Evolutionary conservation across 2,888 invertebrate genomes (phyloP).

Genomic region (Zygogramma bicolorata): DNA sequence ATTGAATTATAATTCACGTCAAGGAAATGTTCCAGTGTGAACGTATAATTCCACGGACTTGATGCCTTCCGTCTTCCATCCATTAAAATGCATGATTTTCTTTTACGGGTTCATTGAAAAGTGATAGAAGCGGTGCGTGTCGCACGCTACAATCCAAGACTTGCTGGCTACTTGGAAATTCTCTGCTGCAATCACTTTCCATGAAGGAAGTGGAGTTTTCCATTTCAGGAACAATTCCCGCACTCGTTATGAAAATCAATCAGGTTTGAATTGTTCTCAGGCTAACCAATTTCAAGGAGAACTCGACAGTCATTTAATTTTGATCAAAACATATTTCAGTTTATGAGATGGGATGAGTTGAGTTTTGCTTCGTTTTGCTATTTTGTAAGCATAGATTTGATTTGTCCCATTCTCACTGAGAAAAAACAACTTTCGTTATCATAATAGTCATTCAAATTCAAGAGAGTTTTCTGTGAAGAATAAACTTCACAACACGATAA

Average conservation of each 20-base stretch:
- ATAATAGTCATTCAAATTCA: too few relatives aligned
- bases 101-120: background rate
- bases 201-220: background rate
- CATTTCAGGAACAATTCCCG: background rate
- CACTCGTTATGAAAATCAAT: background rate
- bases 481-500: too few relatives aligned
- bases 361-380: too few relatives aligned
- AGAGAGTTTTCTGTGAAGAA: too few relatives aligned
- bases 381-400: too few relatives aligned
- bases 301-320: too few relatives aligned
- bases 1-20: background rate
- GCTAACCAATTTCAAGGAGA: too few relatives aligned
- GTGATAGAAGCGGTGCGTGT: background rate
- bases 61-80: background rate
- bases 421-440: too few relatives aligned
- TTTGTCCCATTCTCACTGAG: too few relatives aligned
- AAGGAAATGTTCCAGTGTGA: background rate
- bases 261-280: background rate
- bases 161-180: background rate
- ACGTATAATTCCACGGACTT: constrained; percentile 2
- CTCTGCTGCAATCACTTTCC: background rate
- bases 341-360: too few relatives aligned
- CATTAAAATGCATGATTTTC: background rate
- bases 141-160: background rate
- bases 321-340: too few relatives aligned